These are phyloP conservation scores for Lasiommata megera DNA, from an alignment of 2,888 invertebrate genomes.

Conservation along the genomic window DNA sequence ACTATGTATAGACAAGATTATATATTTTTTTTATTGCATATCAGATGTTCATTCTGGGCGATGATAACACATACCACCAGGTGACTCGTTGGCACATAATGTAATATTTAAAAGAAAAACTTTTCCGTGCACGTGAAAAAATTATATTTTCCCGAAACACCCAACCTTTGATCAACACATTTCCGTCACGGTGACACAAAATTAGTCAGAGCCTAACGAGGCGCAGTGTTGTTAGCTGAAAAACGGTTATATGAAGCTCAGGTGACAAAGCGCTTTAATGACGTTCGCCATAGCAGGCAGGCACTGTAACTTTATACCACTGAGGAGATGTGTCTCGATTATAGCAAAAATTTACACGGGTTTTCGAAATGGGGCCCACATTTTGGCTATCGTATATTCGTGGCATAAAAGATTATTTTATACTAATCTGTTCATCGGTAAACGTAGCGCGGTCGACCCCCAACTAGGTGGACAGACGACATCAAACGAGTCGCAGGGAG, in stretches of 20 bases:
- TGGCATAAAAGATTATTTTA: too few species aligned
- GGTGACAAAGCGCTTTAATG: slow-evolving; percentile 45
- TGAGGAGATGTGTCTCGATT: slow-evolving; percentile 33
- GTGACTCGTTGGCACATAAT: too few species aligned
- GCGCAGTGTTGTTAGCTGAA: slow-evolving; percentile 30
- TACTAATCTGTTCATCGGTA: too few species aligned
- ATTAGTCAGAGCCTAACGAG: slow-evolving; percentile 33
- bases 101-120: too few species aligned
- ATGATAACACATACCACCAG: too few species aligned
- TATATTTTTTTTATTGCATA: too few species aligned
- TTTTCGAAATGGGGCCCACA: background rate
- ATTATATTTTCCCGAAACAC: background rate
- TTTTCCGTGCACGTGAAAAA: background rate
- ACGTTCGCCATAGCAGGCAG: slow-evolving; percentile 29
- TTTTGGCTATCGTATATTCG: too few species aligned
- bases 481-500: too few species aligned
- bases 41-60: too few species aligned
- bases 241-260: slow-evolving; percentile 36
- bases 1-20: too few species aligned
- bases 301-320: slow-evolving; percentile 39
- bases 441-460: too few species aligned
- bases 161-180: slow-evolving; percentile 21
- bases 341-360: background rate
- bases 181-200: slow-evolving; percentile 14
- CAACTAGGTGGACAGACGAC: too few species aligned